Evolutionary conservation across 2,797 vertebrate species (phyloP).

Genomic region (Morus bassanus): DNA sequence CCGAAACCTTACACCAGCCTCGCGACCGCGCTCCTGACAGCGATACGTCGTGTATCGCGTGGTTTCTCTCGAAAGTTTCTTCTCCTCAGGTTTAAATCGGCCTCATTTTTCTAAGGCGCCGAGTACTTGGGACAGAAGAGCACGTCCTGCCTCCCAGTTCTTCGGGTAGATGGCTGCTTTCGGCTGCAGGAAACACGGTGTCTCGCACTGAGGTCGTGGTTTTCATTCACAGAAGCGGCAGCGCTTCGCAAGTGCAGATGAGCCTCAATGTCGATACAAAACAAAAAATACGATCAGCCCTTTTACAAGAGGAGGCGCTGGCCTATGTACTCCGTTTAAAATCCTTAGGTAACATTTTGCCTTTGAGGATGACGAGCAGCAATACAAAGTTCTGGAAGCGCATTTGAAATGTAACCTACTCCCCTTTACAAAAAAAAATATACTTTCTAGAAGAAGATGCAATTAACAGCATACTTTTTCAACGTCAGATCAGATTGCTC

Average conservation of each 20-base stretch:
- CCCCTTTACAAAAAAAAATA: not conserved
- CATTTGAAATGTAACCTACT: not conserved
- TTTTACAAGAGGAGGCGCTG: not conserved
- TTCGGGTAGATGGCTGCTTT: not conserved
- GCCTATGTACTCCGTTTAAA: not conserved
- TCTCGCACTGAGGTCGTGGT: not conserved
- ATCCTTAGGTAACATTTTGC: not conserved
- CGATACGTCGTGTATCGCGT: rapidly evolving
- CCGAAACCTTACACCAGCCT: too few relatives aligned
- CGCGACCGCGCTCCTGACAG: rapidly evolving
- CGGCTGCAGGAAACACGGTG: not conserved
- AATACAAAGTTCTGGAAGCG: not conserved
- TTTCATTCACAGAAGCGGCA: not conserved
- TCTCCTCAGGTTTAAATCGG: not conserved
- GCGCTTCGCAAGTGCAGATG: not conserved
- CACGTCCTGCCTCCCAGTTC: rapidly evolving
- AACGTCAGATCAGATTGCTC: not conserved
- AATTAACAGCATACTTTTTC: not conserved
- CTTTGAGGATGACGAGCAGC: not conserved
- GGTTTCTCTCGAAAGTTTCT: not conserved
- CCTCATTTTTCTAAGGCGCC: not conserved
- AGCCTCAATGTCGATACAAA: not conserved
- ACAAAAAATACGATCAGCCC: rapidly evolving
- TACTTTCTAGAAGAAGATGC: not conserved
- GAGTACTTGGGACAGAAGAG: not conserved